Base-by-base conservation (phyloP, 1,140 invertebrate genomes). In the Geopemphigus sp. region DNA sequence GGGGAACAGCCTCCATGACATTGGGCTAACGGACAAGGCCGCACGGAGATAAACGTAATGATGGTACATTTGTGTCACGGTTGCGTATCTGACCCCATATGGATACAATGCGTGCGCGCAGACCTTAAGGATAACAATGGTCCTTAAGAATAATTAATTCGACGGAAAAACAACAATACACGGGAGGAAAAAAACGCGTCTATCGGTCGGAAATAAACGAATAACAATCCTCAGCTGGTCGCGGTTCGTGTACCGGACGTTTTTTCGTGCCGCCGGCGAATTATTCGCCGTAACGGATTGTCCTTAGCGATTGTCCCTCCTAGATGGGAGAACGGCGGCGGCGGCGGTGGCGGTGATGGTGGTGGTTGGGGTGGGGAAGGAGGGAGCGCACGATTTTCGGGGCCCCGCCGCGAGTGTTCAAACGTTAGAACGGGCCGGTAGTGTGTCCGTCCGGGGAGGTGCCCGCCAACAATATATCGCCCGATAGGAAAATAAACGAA, bases 1-100 rank as follows among this genome's bases (percentile, higher is more conserved):
- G n/a, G 11, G 61, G 50, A 53, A 63, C 74, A 47, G 57, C 74
- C 74, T 78, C 56, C 54, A 63, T 50, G 74, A 78, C 74, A 78
- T 78, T 78, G 74, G 45, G 10, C n/a, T 50, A 63, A 61, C 22
- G 57, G 53, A 29, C 74, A 61, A 78, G 74, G 74, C 54, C 53
- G 53, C 15, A 24, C 15, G 57, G 5, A 45, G 54, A 76, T 74
- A 76, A 45, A 76, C 22, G n/a, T 1, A 24, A 78, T 78, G 74
- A 78, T 29, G 73, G 45, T 78, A 63, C 39, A 78, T 78, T 50
- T n/a, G 57, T 78, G 74, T 78, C 74, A 78, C 56, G 74, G 74
- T 24, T 78, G 6, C 10, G 57, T 39, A 19, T 63, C 29, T 63
- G 74, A 78, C 57, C 74, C 57, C 54, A 39, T 59, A 70, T 17